Evolutionary conservation across 2,888 invertebrate genomes (phyloP), one percentile per base, ranked within the genome.

Genomic region (Mellilla xanthometata): DNA sequence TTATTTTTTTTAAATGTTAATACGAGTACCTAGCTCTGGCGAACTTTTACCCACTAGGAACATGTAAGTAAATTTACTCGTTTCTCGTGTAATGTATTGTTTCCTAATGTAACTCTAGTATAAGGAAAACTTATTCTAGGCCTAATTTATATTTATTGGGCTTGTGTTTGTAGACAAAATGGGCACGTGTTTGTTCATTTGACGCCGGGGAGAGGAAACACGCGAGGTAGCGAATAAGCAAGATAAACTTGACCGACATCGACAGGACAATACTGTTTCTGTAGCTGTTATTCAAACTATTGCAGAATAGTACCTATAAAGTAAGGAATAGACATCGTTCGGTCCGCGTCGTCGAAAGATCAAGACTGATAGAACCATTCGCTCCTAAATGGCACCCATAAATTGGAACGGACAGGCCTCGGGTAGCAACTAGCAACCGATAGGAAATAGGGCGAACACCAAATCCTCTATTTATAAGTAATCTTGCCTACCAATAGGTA

Each of bases 121-220:
- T 39, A 47, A 49, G 52, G 52, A 52, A 54, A 54, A 54, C n/a
- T n/a, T 27, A 44, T 44, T 33, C 30, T 4, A 10, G 22, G 26
- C 26, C 23, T 19, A 26, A 49, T 52, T 40, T 40, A 41, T 47
- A 38, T 45, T 40, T 41, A 36, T 32, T 23, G 15, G 32, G 49
- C 23, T 32, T 30, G 30, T 45, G 38, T 40, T 39, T 38, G 39
- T 7, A 22, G 40, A 27, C 32, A 32, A 34, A 47, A 39, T 41
- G 13, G 11, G 39, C 30, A 41, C 28, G 31, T 39, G 19, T 45
- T 52, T 46, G 45, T 42, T 36, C 35, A 39, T 39, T 39, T 36
- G 24, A 24, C 24, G 24, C 24, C n/a, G 24, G 6, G 19, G 19
- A 24, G n/a, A 24, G 24, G 24, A 24, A 19, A 24, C 8, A 19